Percentiles rank a stretch among this genome's conserved stretches.
Conservation (phyloP, 2,888 invertebrate species). For the Melieria crassipennis region DNA sequence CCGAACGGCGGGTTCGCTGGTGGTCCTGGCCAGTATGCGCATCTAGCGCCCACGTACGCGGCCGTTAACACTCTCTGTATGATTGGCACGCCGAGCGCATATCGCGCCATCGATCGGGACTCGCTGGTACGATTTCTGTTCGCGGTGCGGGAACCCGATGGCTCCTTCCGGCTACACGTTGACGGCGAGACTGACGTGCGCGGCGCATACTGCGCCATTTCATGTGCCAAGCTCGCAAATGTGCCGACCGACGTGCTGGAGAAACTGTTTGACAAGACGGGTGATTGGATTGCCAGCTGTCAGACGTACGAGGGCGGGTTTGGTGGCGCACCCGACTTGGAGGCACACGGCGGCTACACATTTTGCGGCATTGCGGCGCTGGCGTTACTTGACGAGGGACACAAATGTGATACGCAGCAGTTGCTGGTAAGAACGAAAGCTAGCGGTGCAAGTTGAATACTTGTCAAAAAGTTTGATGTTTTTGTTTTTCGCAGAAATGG, state of each 20-base stretch:
- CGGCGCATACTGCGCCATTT: conserved; percentile 96
- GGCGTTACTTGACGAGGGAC: conserved; percentile 72
- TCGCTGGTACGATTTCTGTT: conserved; percentile 79
- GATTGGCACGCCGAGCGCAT: conserved; percentile 88
- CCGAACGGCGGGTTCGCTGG: conserved; percentile 89
- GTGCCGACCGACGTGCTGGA: conserved; percentile 78
- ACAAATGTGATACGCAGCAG: conserved; percentile 66
- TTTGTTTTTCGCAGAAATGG: conserved; percentile 74
- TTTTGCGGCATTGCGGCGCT: conserved; percentile 96
- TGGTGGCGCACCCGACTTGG: conserved; percentile 91
- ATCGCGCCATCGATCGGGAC: conserved; percentile 82
- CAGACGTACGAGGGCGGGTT: conserved; percentile 99
- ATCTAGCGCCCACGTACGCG: conserved; percentile 97
- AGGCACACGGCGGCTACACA: conserved; percentile 99
- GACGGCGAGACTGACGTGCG: conserved; percentile 95
- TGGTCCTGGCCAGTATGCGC: conserved; percentile 91
- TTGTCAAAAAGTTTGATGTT: neutral
- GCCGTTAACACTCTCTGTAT: conserved; percentile 93
- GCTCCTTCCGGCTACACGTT: conserved; percentile 90
- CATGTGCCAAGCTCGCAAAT: conserved; percentile 80
- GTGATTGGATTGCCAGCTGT: conserved; percentile 93
- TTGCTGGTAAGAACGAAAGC: conserved; percentile 68
- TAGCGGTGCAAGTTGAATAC: neutral
- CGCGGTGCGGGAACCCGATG: conserved; percentile 81
- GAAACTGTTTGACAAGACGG: conserved; percentile 83